Conservation (phyloP, 2,797 vertebrate species). For the Setipinna tenuifilis region DNA sequence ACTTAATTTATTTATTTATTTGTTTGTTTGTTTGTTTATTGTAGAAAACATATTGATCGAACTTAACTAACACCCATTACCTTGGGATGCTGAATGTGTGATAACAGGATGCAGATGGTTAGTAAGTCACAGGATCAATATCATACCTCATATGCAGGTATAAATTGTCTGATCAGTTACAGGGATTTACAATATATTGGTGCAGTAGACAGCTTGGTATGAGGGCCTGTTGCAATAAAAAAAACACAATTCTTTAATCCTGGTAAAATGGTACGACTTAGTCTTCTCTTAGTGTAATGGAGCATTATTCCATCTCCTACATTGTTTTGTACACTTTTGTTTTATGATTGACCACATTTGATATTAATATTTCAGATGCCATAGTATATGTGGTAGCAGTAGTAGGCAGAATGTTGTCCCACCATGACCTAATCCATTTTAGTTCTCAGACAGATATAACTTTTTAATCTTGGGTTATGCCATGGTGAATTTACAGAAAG, state of each 20-base stretch:
- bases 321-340: neutral
- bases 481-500: neutral
- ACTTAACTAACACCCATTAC: no score
- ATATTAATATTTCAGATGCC: neutral
- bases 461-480: slow-evolving; percentile 10
- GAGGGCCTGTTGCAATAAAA: neutral
- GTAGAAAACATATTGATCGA: no score
- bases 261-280: no score
- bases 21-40: no score
- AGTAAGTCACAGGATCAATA: neutral
- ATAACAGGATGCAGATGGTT: neutral
- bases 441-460: slow-evolving; percentile 3
- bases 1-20: neutral
- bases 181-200: neutral
- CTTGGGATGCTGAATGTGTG: no score
- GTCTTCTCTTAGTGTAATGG: no score
- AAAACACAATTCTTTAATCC: neutral
- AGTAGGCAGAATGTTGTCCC: neutral
- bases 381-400: neutral
- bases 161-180: neutral
- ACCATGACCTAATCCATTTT: slow-evolving; percentile 12
- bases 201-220: neutral
- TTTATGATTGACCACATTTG: neutral
- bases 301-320: no score
- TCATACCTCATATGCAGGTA: neutral